Conservation (phyloP, 2,113 vertebrate species). For the Diglossa brunneiventris region DNA sequence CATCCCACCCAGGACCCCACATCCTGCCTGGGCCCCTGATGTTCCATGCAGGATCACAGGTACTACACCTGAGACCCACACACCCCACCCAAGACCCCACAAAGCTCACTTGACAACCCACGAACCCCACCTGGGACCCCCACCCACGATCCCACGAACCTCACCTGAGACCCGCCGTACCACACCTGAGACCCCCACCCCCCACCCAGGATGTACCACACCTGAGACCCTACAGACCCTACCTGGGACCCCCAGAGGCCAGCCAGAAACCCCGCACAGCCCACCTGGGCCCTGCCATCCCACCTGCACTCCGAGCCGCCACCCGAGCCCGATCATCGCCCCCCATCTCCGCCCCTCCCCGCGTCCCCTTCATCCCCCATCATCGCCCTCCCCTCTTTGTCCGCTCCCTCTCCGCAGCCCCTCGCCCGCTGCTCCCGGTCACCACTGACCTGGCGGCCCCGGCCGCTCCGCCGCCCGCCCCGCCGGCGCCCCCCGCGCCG, state of each 20-base stretch:
- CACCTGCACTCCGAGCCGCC: background rate
- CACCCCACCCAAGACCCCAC: background rate
- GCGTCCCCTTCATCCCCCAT: background rate
- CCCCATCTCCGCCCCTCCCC: background rate
- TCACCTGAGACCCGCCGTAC: background rate
- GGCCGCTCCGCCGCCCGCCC: too few relatives aligned
- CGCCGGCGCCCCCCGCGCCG: too few relatives aligned
- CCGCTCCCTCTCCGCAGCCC: background rate
- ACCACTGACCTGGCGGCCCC: too few relatives aligned
- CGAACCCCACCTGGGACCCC: background rate
- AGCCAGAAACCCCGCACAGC: background rate
- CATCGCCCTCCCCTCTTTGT: background rate
- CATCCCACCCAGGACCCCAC: background rate
- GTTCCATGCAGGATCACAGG: background rate
- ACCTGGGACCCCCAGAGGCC: background rate
- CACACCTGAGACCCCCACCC: background rate
- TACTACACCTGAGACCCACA: background rate
- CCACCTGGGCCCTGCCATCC: background rate
- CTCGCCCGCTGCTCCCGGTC: too few relatives aligned
- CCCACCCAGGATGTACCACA: background rate
- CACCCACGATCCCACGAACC: background rate
- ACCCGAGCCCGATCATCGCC: background rate
- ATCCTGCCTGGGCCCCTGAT: background rate
- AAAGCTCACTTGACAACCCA: background rate
- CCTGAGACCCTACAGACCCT: fast-evolving